Base-by-base conservation (phyloP, 2,888 invertebrate genomes). In the Tipula confusa region DNA sequence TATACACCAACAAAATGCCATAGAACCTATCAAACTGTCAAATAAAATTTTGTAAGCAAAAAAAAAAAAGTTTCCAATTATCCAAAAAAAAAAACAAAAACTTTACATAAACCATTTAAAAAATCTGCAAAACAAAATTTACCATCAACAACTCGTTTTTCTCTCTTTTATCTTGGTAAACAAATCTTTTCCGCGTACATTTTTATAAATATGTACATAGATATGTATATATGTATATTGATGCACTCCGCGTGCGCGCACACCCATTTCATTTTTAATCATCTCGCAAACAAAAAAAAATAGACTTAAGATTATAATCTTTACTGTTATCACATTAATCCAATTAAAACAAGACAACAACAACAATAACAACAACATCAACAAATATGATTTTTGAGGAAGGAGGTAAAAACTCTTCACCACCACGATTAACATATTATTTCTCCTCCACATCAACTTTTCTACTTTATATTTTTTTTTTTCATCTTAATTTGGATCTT, bases 321-420 rank as follows among this genome's bases (percentile, higher is more conserved):
- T 64, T 64, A 64, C 64, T 64, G 64, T 64, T 64, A 64, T 64
- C 64, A 64, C 64, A 24, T 64, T 64, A 64, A 64, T 64, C 64
- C 64, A 64, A 64, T 64, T 64, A 64, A 24, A 64, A 64, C 9
- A 64, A 64, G 64, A 64, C 18, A 64, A n/a, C 9, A 64, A 64
- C 64, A 64, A 64, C n/a, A n/a, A n/a, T n/a, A n/a, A n/a, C n/a
- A 64, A 64, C 24, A 64, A 24, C 64, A 64, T 24, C 24, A n/a
- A n/a, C 24, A 24, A 11, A 64, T 38, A 31, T 64, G 2, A 9
- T 24, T 64, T 64, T 18, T 24, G 9, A 64, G 64, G 64, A 9
- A 24, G 18, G n/a, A n/a, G n/a, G n/a, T n/a, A n/a, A n/a, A n/a
- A n/a, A n/a, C 6, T n/a, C 43, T 64, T 9, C 0, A 64, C 18